Conservation (phyloP, 2,797 vertebrate species). For the Megalops cyprinoides region DNA sequence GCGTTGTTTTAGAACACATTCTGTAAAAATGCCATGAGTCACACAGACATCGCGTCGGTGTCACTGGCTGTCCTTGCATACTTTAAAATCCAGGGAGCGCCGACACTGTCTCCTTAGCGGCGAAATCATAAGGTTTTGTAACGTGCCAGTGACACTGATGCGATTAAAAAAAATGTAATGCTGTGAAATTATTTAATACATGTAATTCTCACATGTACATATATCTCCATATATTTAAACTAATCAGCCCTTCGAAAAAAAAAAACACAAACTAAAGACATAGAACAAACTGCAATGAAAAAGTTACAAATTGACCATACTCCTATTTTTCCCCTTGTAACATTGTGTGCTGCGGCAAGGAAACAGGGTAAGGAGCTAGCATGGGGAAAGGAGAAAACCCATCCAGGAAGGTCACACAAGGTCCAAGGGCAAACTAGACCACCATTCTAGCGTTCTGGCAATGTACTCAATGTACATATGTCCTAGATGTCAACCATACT, state of each 20-base stretch:
- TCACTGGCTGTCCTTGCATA: constrained; percentile 82
- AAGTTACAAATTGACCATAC: constrained; percentile 83
- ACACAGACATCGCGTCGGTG: constrained; percentile 87
- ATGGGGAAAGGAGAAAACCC: background rate
- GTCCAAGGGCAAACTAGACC: background rate
- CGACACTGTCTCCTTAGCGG: constrained; percentile 52
- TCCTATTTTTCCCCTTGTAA: constrained; percentile 75
- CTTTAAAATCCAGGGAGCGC: constrained; percentile 54
- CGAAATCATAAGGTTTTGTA: constrained; percentile 33
- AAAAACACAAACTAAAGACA: constrained; percentile 63
- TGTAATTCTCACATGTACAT: constrained; percentile 34
- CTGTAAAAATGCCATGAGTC: constrained; percentile 82
- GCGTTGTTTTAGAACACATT: constrained; percentile 80
- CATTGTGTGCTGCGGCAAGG: constrained; percentile 72
- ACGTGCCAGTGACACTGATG: constrained; percentile 78
- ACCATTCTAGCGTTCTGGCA: background rate
- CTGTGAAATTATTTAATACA: constrained; percentile 47
- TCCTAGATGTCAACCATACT: background rate
- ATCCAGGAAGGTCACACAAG: background rate
- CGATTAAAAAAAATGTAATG: constrained; percentile 57
- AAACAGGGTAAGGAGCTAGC: constrained; percentile 53
- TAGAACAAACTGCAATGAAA: constrained; percentile 45
- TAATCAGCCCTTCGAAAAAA: constrained; percentile 82
- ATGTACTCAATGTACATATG: background rate
- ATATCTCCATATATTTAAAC: constrained; percentile 77